phyloP scores from a whole-genome alignment of 2,797 vertebrate species.

The Astyanax mexicanus region DNA sequence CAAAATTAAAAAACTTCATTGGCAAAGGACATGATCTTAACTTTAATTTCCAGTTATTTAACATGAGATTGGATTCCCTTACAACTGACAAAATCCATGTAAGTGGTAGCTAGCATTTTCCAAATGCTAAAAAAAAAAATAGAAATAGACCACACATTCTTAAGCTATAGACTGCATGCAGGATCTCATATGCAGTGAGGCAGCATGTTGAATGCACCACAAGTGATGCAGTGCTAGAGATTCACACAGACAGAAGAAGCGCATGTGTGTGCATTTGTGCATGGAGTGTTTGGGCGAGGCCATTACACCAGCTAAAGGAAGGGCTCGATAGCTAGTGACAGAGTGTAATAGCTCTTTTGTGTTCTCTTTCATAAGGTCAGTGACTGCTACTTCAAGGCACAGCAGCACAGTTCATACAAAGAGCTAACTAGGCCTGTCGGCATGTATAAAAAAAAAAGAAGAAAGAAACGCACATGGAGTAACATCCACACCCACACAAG shows the following conservation, averaged over 20 bases:
- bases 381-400: slow-evolving; percentile 61
- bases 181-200: background rate
- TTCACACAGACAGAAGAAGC: no score
- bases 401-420: slow-evolving; percentile 59
- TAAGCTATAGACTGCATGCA: no score
- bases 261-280: slow-evolving; percentile 5
- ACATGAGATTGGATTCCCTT: no score
- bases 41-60: no score
- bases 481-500: slow-evolving; percentile 27
- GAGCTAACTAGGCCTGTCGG: slow-evolving; percentile 66
- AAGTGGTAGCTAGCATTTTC: no score
- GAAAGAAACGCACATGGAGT: slow-evolving; percentile 50
- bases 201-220: background rate
- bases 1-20: no score
- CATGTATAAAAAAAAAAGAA: slow-evolving; percentile 51
- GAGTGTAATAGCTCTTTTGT: slow-evolving; percentile 57
- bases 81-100: no score
- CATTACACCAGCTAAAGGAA: slow-evolving; percentile 17
- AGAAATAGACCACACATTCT: no score
- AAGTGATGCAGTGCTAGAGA: background rate
- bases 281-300: background rate
- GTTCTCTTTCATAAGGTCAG: slow-evolving; percentile 72
- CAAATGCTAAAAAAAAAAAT: no score
- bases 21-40: no score
- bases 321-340: slow-evolving; percentile 49